phyloP scores from a whole-genome alignment of 2,888 invertebrate species.

The Meganola albula region DNA sequence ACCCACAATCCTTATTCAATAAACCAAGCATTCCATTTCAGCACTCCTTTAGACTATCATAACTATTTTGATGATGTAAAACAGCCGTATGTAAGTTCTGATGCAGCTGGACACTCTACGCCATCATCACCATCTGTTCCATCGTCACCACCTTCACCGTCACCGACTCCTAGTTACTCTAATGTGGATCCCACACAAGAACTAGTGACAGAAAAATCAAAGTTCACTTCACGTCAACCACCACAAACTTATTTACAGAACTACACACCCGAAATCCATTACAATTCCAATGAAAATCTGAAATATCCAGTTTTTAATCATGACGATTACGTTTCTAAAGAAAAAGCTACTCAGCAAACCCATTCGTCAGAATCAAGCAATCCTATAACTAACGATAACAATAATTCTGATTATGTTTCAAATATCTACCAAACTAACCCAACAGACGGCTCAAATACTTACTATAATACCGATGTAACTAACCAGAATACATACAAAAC shows the following conservation, averaged over 20 bases:
- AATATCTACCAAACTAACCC: too few species aligned
- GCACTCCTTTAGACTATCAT: constrained; percentile 66
- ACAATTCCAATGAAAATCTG: constrained; percentile 46
- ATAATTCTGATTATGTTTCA: constrained; percentile 2
- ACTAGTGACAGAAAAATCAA: constrained; percentile 43
- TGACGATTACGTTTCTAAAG: constrained; percentile 46
- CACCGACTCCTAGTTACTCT: constrained; percentile 26
- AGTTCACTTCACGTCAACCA: constrained; percentile 36
- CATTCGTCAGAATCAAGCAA: constrained; percentile 28
- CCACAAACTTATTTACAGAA: constrained; percentile 54
- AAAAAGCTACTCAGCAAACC: constrained; percentile 27
- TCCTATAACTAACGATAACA: constrained; percentile 11
- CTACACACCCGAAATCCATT: constrained; percentile 63
- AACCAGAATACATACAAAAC: constrained; percentile 23
- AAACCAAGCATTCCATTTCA: constrained; percentile 71
- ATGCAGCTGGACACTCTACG: constrained; percentile 28
- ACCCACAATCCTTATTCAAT: constrained; percentile 72
- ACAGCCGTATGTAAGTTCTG: constrained; percentile 44
- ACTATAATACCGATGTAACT: constrained; percentile 20
- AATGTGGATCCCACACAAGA: constrained; percentile 33
- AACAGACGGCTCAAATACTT: neutral
- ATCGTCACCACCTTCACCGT: constrained; percentile 1
- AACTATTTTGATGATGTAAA: constrained; percentile 60
- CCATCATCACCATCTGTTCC: constrained; percentile 22
- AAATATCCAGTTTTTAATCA: constrained; percentile 48